A percentile compares a stretch with the other conserved stretches of the same genome.
These are phyloP conservation scores for Eretmochelys imbricata DNA, from an alignment of 2,113 vertebrate genomes.

Conservation along the genomic window DNA sequence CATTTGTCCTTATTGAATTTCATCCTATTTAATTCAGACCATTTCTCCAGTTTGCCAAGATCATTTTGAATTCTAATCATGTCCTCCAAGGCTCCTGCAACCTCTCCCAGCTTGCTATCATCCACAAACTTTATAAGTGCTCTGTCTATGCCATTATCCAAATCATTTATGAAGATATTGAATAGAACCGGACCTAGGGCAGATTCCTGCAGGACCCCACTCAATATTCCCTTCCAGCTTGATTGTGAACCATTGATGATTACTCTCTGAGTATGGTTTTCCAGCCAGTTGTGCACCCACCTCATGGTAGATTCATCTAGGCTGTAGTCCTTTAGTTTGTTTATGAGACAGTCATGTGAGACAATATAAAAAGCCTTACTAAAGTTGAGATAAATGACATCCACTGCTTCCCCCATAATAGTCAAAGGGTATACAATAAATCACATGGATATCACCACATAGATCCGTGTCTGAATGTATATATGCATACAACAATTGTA, in stretches of 20 bases:
- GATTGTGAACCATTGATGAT: no score
- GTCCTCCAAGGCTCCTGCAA: background rate
- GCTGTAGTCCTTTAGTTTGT: no score
- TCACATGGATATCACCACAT: background rate
- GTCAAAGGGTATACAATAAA: background rate
- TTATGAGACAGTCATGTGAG: no score
- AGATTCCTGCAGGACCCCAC: background rate
- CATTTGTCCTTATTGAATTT: background rate
- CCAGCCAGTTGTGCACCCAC: no score
- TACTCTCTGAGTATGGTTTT: no score
- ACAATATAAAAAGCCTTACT: no score
- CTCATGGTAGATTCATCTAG: no score
- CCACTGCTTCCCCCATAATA: no score
- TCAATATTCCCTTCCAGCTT: no score
- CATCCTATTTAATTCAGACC: background rate
- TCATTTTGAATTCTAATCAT: background rate
- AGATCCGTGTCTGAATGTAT: slow-evolving; percentile 11
- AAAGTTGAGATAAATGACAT: no score
- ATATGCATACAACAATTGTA: background rate
- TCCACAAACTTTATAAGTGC: background rate
- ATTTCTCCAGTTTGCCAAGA: background rate
- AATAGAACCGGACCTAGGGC: background rate
- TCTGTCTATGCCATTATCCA: background rate
- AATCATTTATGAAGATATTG: background rate
- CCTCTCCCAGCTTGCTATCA: background rate